Evolutionary conservation across 2,888 invertebrate species (phyloP).

Genomic region (Acanthosepion pharaonis): DNA sequence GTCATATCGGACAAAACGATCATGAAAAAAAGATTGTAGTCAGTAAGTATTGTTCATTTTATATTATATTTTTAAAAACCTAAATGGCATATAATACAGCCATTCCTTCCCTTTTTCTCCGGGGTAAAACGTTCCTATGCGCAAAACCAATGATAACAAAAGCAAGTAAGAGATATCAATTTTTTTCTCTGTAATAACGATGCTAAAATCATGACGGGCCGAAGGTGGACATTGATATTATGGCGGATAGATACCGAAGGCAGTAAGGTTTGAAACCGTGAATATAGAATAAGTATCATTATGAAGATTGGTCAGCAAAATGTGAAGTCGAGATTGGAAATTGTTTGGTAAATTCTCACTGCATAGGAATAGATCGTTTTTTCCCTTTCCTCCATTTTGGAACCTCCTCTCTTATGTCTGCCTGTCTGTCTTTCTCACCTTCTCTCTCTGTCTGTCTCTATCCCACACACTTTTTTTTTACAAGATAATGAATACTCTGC

Average conservation of each 20-base stretch:
- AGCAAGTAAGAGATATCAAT: neutral
- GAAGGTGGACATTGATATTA: neutral
- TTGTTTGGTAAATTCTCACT: neutral
- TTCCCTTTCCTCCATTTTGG: neutral
- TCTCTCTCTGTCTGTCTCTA: neutral
- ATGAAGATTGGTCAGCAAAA: neutral
- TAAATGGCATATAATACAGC: neutral
- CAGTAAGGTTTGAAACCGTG: neutral
- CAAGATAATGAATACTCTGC: neutral
- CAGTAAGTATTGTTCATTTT: neutral
- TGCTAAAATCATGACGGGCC: neutral
- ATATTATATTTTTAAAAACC: neutral
- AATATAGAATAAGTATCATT: neutral
- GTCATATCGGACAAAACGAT: no score
- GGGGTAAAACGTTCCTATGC: neutral
- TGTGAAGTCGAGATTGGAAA: neutral
- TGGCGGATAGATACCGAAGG: neutral
- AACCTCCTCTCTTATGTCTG: neutral
- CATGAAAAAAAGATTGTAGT: no score
- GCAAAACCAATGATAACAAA: conserved; percentile 14
- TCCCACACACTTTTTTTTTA: no score
- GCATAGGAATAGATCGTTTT: neutral
- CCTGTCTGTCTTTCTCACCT: neutral
- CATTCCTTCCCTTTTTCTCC: neutral
- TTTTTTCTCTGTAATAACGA: neutral